These are phyloP conservation scores for Podarcis cretensis DNA, from an alignment of 2,113 vertebrate species.

Conservation along the genomic window DNA sequence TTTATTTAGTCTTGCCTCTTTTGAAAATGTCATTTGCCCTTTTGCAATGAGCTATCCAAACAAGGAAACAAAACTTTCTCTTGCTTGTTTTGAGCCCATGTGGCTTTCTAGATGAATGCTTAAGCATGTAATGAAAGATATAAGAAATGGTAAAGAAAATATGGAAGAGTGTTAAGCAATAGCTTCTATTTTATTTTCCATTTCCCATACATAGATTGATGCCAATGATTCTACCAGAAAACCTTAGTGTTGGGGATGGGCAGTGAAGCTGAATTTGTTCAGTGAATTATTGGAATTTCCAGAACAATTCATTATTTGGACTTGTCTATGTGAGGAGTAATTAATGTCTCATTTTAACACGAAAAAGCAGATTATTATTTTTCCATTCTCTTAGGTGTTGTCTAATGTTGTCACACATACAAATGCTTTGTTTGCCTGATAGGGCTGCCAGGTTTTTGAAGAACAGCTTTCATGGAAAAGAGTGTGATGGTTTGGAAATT, in stretches of 20 bases:
- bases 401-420: background rate
- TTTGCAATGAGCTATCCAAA: background rate
- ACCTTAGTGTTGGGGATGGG: background rate
- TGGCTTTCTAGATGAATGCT: background rate
- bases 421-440: background rate
- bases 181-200: background rate
- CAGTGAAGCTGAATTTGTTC: background rate
- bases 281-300: background rate
- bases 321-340: background rate
- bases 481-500: background rate
- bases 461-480: background rate
- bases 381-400: too few species aligned
- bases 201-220: conserved; percentile 24
- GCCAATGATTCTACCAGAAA: conserved; percentile 47
- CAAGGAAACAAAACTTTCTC: background rate
- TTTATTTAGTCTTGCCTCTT: background rate
- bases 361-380: background rate
- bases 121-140: background rate
- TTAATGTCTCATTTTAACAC: background rate
- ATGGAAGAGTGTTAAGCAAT: fast-evolving
- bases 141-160: fast-evolving
- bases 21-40: background rate
- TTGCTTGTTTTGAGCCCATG: conserved; percentile 10
- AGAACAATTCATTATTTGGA: background rate
- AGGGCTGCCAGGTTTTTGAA: background rate